A percentile compares a stretch with the other conserved stretches of the same genome.
These are phyloP conservation scores for Diarsia dahlii DNA, from an alignment of 2,888 invertebrate genomes.

Conservation along the genomic window DNA sequence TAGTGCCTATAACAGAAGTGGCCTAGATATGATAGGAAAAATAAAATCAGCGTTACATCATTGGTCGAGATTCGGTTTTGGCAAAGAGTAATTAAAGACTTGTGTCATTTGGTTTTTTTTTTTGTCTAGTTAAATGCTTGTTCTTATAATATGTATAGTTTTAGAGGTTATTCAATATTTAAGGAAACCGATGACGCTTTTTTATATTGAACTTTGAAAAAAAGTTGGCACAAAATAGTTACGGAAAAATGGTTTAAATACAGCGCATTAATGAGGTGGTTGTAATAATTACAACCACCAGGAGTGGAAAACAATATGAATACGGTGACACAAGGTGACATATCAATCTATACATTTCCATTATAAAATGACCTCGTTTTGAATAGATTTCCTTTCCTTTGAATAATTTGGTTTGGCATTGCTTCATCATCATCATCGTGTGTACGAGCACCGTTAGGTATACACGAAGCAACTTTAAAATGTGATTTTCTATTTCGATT, in stretches of 20 bases:
- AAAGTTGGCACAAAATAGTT: no score
- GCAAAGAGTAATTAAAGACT: not conserved
- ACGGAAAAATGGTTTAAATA: no score
- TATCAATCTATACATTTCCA: no score
- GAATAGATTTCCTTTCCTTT: no score
- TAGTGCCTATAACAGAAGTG: conserved; percentile 10
- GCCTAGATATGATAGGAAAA: conserved; percentile 24
- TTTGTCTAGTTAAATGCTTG: not conserved
- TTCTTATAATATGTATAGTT: not conserved
- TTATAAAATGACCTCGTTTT: no score
- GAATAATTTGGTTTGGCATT: no score
- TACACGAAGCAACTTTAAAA: no score
- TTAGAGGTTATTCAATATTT: not conserved
- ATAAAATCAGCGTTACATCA: conserved; percentile 37
- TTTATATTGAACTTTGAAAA: not conserved
- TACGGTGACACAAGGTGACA: no score
- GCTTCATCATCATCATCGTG: no score
- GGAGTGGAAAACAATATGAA: not conserved
- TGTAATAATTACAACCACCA: not conserved
- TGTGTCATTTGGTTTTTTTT: not conserved
- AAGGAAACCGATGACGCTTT: not conserved
- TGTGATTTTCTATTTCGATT: no score
- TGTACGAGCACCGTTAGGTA: no score
- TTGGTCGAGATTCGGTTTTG: not conserved
- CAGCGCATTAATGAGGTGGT: no score